A percentile compares a stretch with the other conserved stretches of the same genome.
These are phyloP conservation scores for Laodelphax striatellus DNA, from an alignment of 1,140 invertebrate species.

Conservation along the genomic window DNA sequence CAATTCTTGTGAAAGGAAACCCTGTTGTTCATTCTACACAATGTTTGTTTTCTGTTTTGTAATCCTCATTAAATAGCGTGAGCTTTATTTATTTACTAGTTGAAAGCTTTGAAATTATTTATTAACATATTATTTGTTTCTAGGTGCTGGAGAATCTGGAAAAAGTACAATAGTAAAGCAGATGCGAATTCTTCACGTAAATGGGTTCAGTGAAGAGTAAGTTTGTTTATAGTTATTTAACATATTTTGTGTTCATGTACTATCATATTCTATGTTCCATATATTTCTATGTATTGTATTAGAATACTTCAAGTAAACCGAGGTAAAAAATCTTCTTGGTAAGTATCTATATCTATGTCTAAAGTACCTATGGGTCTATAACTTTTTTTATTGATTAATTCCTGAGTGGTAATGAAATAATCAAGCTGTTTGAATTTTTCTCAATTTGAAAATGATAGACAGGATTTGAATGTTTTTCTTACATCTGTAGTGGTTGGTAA, in stretches of 20 bases:
- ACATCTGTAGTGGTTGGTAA: too few species aligned
- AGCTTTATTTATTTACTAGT: too few species aligned
- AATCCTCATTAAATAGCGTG: too few species aligned
- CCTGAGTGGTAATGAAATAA: not conserved
- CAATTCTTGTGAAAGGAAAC: too few species aligned
- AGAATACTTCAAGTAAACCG: too few species aligned
- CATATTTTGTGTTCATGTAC: too few species aligned
- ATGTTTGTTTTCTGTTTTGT: too few species aligned
- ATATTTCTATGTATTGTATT: too few species aligned
- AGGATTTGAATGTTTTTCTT: too few species aligned
- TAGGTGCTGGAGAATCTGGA: slow-evolving; percentile 89
- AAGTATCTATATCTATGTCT: slow-evolving; percentile 5
- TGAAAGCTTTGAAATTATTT: not conserved
- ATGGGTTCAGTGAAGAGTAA: slow-evolving; percentile 90
- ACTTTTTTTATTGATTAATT: slow-evolving; percentile 16
- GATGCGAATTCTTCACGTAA: slow-evolving; percentile 99
- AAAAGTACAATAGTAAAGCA: slow-evolving; percentile 99
- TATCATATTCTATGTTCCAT: too few species aligned
- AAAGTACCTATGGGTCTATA: slow-evolving; percentile 16
- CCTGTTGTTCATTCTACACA: too few species aligned
- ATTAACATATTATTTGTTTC: slow-evolving; percentile 7
- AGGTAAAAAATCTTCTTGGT: not conserved
- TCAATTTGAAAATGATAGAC: too few species aligned
- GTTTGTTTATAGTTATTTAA: slow-evolving; percentile 26
- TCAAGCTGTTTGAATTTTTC: not conserved